Evolutionary conservation across 2,888 invertebrate species (phyloP).

Genomic region (Pachymerium ferrugineum): DNA sequence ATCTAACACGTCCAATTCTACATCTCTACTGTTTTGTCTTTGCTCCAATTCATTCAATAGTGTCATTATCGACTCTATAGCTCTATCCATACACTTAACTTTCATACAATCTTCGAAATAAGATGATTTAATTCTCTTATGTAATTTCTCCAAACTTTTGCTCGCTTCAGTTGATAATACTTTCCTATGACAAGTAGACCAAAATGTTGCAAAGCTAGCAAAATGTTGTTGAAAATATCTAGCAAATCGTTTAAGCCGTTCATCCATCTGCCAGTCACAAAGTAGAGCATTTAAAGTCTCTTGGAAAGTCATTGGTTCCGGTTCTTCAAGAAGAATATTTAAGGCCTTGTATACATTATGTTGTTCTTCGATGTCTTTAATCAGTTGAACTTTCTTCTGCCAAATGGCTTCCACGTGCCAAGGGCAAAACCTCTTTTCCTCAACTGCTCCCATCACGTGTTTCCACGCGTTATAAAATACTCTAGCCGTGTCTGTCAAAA

Average conservation of each 20-base stretch:
- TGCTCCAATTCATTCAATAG: background rate
- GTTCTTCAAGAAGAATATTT: background rate
- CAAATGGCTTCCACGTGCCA: background rate
- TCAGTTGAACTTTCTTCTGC: background rate
- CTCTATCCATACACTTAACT: background rate
- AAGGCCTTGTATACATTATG: background rate
- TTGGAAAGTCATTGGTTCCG: background rate
- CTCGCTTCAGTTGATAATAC: background rate
- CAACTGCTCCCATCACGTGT: background rate
- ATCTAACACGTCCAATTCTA: background rate
- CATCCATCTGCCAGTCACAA: background rate
- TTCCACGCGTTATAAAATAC: slow-evolving; percentile 6
- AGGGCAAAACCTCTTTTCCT: background rate
- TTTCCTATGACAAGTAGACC: background rate
- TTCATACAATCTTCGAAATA: background rate
- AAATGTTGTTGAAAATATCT: background rate
- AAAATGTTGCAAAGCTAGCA: background rate
- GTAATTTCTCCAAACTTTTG: background rate
- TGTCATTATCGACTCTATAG: background rate
- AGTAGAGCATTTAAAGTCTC: background rate
- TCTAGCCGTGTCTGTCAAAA: background rate
- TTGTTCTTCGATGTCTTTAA: background rate
- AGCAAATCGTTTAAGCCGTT: background rate
- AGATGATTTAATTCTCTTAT: background rate
- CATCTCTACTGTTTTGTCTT: background rate